phyloP scores from a whole-genome alignment of 2,113 vertebrate genomes.

The Crypturellus undulatus region DNA sequence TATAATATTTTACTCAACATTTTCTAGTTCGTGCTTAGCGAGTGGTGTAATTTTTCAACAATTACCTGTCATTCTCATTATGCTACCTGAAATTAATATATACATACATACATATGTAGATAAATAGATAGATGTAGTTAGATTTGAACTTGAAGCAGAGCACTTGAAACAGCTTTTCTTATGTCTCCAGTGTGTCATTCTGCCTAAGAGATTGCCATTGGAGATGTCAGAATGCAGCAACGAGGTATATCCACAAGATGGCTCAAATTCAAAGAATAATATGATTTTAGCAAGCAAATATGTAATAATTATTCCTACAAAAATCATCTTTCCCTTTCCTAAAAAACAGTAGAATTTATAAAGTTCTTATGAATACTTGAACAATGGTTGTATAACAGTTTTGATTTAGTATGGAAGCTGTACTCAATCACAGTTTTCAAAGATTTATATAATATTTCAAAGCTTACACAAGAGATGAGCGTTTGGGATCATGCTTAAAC shows the following conservation, averaged over 20 bases:
- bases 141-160: background rate
- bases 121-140: background rate
- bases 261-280: background rate
- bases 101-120: background rate
- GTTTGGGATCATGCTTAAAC: background rate
- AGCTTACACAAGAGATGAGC: background rate
- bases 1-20: background rate
- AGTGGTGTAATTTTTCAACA: background rate
- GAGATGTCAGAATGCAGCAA: background rate
- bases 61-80: background rate
- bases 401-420: background rate
- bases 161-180: background rate
- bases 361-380: background rate
- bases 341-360: background rate
- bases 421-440: background rate
- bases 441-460: background rate
- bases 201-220: background rate
- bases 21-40: background rate
- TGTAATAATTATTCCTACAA: background rate
- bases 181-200: background rate
- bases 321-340: background rate
- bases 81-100: background rate
- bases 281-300: background rate
- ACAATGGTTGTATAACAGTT: background rate
- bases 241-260: background rate